phyloP scores from a whole-genome alignment of 2,888 invertebrate genomes.

The Pollenia angustigena region DNA sequence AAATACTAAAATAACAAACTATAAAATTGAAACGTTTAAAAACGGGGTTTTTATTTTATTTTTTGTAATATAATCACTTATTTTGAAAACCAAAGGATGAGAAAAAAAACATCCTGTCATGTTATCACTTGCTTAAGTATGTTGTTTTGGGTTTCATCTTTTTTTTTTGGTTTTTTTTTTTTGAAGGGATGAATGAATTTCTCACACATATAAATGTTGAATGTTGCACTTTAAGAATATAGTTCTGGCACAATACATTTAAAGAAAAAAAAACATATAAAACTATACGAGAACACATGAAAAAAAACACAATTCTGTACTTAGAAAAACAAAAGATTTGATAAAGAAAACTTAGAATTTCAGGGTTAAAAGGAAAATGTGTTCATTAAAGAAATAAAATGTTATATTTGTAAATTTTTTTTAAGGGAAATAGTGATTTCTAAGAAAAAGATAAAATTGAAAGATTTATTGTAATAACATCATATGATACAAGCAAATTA shows the following conservation, averaged over 20 bases:
- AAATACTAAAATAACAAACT: constrained; percentile 48
- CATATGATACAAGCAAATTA: too few species aligned
- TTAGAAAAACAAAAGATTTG: constrained; percentile 1
- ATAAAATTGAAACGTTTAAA: constrained; percentile 34
- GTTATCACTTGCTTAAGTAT: constrained; percentile 45
- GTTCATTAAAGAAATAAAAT: too few species aligned
- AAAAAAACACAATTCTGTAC: neutral
- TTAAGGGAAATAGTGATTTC: too few species aligned
- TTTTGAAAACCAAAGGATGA: constrained; percentile 1
- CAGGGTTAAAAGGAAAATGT: neutral
- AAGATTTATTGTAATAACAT: too few species aligned
- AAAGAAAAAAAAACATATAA: neutral
- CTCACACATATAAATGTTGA: neutral
- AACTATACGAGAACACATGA: too few species aligned
- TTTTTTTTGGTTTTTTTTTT: neutral
- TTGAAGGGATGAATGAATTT: neutral
- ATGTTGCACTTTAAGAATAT: constrained; percentile 1
- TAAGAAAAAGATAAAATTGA: too few species aligned
- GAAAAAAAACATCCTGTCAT: constrained; percentile 49
- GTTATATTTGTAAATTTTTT: too few species aligned
- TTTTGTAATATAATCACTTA: constrained; percentile 37
- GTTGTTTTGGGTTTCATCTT: neutral
- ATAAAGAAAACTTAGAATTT: neutral
- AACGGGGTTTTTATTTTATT: neutral
- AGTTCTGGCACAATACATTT: neutral